Evolutionary conservation across 2,888 invertebrate species (phyloP).

Genomic region (Dione juno): DNA sequence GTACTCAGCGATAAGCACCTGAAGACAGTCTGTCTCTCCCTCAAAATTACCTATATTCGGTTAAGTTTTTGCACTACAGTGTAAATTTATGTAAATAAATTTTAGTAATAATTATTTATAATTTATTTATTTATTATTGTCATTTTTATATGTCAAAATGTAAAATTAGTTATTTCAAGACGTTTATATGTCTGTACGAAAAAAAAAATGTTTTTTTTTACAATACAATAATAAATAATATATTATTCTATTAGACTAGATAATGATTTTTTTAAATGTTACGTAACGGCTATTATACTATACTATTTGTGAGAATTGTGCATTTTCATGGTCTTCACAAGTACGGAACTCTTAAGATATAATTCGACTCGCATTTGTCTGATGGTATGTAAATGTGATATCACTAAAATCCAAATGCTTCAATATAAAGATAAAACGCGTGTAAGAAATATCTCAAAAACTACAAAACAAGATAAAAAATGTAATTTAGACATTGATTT

Average conservation of each 20-base stretch:
- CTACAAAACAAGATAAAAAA: constrained; percentile 11
- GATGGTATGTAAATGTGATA: neutral
- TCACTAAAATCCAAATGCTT: neutral
- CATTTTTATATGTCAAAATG: too few relatives aligned
- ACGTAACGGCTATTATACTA: too few relatives aligned
- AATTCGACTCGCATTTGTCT: neutral
- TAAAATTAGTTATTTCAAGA: too few relatives aligned
- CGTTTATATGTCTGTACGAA: too few relatives aligned
- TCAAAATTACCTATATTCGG: neutral
- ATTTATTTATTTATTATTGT: too few relatives aligned
- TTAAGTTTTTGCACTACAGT: neutral
- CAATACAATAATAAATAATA: too few relatives aligned
- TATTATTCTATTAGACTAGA: too few relatives aligned
- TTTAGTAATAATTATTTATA: too few relatives aligned
- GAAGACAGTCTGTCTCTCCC: neutral
- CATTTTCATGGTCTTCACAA: neutral
- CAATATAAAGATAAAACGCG: neutral
- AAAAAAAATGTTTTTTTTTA: too few relatives aligned
- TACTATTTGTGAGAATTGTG: too few relatives aligned
- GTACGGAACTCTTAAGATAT: neutral
- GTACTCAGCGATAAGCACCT: neutral
- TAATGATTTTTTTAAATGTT: too few relatives aligned
- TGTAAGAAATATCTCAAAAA: neutral
- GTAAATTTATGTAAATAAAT: neutral
- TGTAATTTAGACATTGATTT: constrained; percentile 8